Conservation (phyloP, 2,113 vertebrate species). For the Menidia beryllina region DNA sequence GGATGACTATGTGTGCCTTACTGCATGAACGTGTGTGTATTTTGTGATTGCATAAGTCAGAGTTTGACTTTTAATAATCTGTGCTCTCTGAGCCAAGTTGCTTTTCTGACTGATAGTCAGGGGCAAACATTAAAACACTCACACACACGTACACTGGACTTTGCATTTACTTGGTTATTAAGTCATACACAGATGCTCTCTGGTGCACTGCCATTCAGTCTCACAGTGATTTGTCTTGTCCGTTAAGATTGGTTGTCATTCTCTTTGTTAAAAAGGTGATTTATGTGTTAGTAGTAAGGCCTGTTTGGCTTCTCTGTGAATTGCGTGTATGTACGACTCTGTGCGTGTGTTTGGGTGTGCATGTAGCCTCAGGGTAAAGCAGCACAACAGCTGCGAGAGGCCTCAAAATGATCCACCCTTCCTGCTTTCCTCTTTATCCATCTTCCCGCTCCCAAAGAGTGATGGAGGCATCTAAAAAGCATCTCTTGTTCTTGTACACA, state of each 20-base stretch:
- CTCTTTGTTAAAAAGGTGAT: constrained; percentile 78
- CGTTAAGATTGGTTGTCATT: constrained; percentile 70
- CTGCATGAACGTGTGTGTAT: constrained; percentile 10
- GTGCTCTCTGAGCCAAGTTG: constrained; percentile 26
- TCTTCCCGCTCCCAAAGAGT: background rate
- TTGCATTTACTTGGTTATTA: constrained; percentile 18
- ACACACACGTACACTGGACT: background rate
- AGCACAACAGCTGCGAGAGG: constrained; percentile 70
- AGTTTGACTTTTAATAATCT: constrained; percentile 40
- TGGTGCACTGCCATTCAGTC: constrained; percentile 27
- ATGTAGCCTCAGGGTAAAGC: constrained; percentile 56
- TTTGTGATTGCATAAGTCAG: constrained; percentile 33
- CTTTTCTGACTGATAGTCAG: constrained; percentile 13
- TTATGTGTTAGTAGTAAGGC: constrained; percentile 65
- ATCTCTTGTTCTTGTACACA: constrained; percentile 2
- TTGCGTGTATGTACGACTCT: constrained; percentile 17
- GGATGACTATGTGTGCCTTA: constrained; percentile 35
- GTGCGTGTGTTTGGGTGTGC: constrained; percentile 26
- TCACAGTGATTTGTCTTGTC: constrained; percentile 35
- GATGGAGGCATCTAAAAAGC: constrained; percentile 1
- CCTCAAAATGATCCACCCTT: constrained; percentile 39
- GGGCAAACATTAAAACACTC: constrained; percentile 14
- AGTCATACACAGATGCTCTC: constrained; percentile 53
- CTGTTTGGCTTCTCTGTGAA: constrained; percentile 43
- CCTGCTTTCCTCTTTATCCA: constrained; percentile 3